These are phyloP conservation scores for Limnodromus scolopaceus DNA, from an alignment of 2,797 vertebrate species.

Conservation along the genomic window DNA sequence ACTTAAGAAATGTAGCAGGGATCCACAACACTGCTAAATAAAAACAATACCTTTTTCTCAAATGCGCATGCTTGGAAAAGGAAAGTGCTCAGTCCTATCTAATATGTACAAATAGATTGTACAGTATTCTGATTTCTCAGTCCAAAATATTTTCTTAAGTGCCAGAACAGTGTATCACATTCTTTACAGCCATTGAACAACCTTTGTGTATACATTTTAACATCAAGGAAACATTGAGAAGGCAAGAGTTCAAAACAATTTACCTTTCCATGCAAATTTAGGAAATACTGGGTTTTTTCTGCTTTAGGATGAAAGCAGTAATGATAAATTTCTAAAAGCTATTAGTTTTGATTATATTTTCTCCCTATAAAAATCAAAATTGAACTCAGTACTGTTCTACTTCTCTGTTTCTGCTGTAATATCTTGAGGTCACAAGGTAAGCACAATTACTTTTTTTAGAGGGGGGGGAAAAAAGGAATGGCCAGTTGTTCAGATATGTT, in stretches of 20 bases:
- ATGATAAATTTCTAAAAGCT: neutral
- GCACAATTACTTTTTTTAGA: neutral
- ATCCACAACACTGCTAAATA: neutral
- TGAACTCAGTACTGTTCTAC: neutral
- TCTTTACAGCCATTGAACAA: neutral
- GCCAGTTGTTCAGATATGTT: neutral
- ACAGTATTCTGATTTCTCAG: neutral
- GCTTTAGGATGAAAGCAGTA: neutral
- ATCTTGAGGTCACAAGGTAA: neutral
- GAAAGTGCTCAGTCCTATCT: neutral
- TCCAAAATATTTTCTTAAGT: neutral
- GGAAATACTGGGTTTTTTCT: neutral
- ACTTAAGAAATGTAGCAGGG: accelerated
- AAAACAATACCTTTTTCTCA: neutral
- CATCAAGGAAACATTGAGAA: neutral
- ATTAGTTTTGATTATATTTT: neutral
- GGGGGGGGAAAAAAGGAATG: accelerated
- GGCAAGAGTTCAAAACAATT: neutral
- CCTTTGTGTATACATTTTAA: neutral
- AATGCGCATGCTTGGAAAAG: neutral
- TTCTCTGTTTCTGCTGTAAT: neutral
- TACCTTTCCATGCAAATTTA: neutral
- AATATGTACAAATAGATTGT: neutral
- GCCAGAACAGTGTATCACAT: neutral
- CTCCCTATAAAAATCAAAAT: neutral